Percentiles rank a stretch among this genome's conserved stretches.
Conservation (phyloP, 2,888 invertebrate species). For the Myopa testacea region DNA sequence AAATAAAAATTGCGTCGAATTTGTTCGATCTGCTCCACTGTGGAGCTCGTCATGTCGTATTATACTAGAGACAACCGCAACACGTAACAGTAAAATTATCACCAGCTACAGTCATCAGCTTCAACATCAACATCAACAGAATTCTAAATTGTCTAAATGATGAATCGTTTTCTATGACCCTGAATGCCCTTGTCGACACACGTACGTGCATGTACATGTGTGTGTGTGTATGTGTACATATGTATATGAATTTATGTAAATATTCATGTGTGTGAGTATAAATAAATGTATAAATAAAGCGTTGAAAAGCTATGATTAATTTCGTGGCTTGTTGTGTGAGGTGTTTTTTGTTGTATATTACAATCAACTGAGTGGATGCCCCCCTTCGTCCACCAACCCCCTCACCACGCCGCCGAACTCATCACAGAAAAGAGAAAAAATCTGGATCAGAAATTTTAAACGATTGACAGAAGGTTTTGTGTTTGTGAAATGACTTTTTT, state of each 20-base stretch:
- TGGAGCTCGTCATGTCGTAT: too few species aligned
- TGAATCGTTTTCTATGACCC: conserved; percentile 50
- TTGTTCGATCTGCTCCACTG: too few species aligned
- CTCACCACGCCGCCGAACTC: too few species aligned
- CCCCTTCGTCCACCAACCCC: too few species aligned
- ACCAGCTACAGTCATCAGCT: conserved; percentile 11
- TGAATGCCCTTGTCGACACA: conserved; percentile 35
- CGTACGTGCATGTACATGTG: not conserved
- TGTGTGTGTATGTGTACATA: too few species aligned
- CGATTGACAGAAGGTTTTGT: too few species aligned
- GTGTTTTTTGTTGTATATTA: not conserved
- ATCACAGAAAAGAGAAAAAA: too few species aligned
- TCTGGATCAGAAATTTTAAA: too few species aligned
- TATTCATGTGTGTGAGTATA: not conserved
- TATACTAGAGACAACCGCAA: conserved; percentile 16
- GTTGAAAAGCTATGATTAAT: not conserved
- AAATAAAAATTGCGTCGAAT: too few species aligned
- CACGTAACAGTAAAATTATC: conserved; percentile 29
- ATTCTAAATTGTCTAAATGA: conserved; percentile 52
- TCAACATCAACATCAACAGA: conserved; percentile 45
- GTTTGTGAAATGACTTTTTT: too few species aligned
- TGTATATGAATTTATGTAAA: too few species aligned
- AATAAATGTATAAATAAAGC: not conserved
- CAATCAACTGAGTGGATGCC: too few species aligned
- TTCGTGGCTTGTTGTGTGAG: not conserved